A percentile compares a stretch with the other conserved stretches of the same genome.
Conservation (phyloP, 2,888 invertebrate species). For the Sesamia inferens region DNA sequence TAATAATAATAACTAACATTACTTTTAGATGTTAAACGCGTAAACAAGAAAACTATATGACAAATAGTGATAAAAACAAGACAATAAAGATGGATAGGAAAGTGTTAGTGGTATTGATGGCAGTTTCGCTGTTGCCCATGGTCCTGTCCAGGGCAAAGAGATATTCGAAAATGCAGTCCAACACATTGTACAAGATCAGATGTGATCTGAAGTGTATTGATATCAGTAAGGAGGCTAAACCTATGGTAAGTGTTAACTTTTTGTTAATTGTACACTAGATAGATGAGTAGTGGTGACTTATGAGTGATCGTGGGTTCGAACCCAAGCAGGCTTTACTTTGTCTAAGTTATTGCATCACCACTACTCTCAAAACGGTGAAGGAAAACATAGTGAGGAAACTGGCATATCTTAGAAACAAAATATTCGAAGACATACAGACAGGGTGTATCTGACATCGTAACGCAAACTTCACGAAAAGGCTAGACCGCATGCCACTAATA, state of each 20-base stretch:
- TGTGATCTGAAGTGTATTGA: slow-evolving; percentile 91
- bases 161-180: slow-evolving; percentile 83
- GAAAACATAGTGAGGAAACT: neutral
- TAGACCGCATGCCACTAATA: no score
- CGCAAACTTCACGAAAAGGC: no score
- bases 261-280: neutral
- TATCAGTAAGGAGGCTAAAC: slow-evolving; percentile 77
- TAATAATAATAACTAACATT: neutral
- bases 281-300: neutral
- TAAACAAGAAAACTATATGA: slow-evolving; percentile 36
- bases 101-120: slow-evolving; percentile 73
- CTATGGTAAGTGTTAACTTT: slow-evolving; percentile 74
- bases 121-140: slow-evolving; percentile 70
- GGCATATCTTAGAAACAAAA: neutral
- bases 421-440: neutral
- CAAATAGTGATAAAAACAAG: slow-evolving; percentile 32
- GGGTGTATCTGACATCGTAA: no score
- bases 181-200: slow-evolving; percentile 90
- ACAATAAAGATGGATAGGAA: slow-evolving; percentile 73
- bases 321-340: neutral
- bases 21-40: slow-evolving; percentile 55
- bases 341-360: neutral
- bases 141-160: slow-evolving; percentile 77
- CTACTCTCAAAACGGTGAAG: neutral
- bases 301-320: neutral